Evolutionary conservation across 1,140 invertebrate genomes (phyloP), one percentile per base, ranked within the genome.

Genomic region (Orussus abietinus): DNA sequence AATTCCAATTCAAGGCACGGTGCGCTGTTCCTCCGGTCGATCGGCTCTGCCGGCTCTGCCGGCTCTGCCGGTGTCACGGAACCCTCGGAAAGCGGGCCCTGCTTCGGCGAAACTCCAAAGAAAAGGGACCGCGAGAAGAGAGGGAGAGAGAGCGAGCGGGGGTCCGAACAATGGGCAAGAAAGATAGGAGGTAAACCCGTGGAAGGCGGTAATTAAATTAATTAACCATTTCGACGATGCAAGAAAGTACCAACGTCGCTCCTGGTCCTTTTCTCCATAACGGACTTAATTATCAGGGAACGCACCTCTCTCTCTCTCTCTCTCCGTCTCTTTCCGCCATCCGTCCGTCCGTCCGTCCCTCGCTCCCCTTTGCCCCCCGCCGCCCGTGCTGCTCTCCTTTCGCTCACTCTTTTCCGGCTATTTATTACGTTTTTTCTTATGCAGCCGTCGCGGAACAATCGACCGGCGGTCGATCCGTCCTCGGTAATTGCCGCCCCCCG

Each of bases 221-320:
- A 66, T 69, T 70, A 68, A 57, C 62, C 60, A 64, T 57, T 59
- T 64, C 45, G 54, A 66, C 56, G 55, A 66, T 60, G 60, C 62
- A 57, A 64, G 61, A 55, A 57, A 49, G 49, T 38, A 50, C 42
- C 42, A 41, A 33, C 34, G 36, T 22, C n/a, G 15, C 28, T 36
- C 31, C 48, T 34, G 51, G 43, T 64, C 55, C 53, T 65, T 62
- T 64, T 59, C 54, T 60, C 53, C 48, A 57, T 49, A 57, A 58
- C 41, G 49, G 47, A 55, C 58, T 61, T 61, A 61, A 61, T 61
- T 61, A 61, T 61, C 58, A 57, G 47, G 33, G 49, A 53, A 51
- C 45, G 52, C 34, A 20, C 32, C 17, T 9, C 17, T 5, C 20
- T 10, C 28, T n/a, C n/a, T 40, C 25, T 28, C 10, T 19, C n/a